Base-by-base conservation (phyloP, 1,140 invertebrate species). In the Leptinotarsa defecta region DNA sequence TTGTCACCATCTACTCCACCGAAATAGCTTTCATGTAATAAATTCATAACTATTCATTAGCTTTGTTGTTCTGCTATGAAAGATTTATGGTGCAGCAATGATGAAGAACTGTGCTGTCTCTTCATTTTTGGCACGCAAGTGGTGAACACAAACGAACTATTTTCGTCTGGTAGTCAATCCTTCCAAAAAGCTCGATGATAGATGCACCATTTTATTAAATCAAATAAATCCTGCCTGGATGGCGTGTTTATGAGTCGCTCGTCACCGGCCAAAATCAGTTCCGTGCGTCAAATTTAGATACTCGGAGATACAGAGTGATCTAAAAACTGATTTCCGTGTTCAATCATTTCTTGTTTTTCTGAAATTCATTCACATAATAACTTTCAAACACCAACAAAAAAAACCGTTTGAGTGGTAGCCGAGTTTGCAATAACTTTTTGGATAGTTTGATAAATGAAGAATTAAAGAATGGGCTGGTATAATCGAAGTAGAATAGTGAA, bases 161-260 rank as follows among this genome's bases (percentile, higher is more conserved):
- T 57, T 57, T 57, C 52, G 6, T 15, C 52, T 57, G 52, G 52
- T 17, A 57, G 52, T 57, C 52, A 15, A 57, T 57, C 52, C 52
- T 17, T 57, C 52, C 52, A 57, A 19, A 57, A 57, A 57, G n/a
- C 52, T 57, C 17, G 52, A 57, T 19, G 52, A 57, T 57, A 19
- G n/a, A 57, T 57, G 52, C n/a, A 57, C 15, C 52, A 69, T 69
- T 68, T 73, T 65, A 76, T 73, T 27, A 71, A 76, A 76, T 76
- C 71, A 73, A 76, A 76, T 76, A 69, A 76, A 76, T 76, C 72
- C 62, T 72, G 75, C 73, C 75, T 3, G n/a, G n/a, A 57, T 17
- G n/a, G 52, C 52, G 15, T 17, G 52, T 17, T 17, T 57, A 17
- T 57, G n/a, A 57, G 15, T 17, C 52, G n/a, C 52, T 57, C 15